Percentiles rank a stretch among this genome's conserved stretches.
Conservation (phyloP, 2,888 invertebrate species). For the Thelaira solivaga region DNA sequence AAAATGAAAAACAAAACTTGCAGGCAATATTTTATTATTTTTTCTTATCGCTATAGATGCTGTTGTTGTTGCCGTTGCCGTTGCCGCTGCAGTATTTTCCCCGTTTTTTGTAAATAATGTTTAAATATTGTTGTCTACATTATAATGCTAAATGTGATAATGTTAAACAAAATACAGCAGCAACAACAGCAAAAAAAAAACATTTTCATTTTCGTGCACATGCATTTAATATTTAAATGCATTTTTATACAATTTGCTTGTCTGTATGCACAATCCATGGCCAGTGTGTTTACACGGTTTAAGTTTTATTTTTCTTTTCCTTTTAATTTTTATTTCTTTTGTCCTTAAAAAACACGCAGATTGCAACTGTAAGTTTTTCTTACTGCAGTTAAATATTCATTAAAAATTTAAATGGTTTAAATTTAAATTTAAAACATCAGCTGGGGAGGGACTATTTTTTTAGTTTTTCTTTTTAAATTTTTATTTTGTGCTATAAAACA, state of each 20-base stretch:
- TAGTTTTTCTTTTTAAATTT: background rate
- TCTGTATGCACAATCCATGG: background rate
- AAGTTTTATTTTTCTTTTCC: background rate
- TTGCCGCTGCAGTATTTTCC: background rate
- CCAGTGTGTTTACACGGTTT: background rate
- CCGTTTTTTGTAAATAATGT: constrained; percentile 36
- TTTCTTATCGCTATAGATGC: too few species aligned
- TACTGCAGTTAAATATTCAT: background rate
- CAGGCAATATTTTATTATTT: constrained; percentile 54
- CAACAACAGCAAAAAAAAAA: background rate
- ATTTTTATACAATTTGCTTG: too few species aligned
- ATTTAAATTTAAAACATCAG: background rate
- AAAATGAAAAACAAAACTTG: too few species aligned
- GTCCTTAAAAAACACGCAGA: background rate
- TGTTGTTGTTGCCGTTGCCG: constrained; percentile 3
- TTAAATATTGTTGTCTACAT: constrained; percentile 31
- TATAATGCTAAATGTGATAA: constrained; percentile 27
- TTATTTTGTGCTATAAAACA: background rate
- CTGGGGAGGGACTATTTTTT: too few species aligned
- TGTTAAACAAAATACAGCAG: constrained; percentile 28
- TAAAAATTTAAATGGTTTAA: constrained; percentile 4
- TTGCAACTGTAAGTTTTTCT: background rate
- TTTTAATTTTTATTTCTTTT: background rate
- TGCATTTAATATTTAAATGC: constrained; percentile 41
- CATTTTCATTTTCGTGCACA: background rate